Evolutionary conservation across 2,888 invertebrate species (phyloP).

Genomic region (Drosophila borealis): DNA sequence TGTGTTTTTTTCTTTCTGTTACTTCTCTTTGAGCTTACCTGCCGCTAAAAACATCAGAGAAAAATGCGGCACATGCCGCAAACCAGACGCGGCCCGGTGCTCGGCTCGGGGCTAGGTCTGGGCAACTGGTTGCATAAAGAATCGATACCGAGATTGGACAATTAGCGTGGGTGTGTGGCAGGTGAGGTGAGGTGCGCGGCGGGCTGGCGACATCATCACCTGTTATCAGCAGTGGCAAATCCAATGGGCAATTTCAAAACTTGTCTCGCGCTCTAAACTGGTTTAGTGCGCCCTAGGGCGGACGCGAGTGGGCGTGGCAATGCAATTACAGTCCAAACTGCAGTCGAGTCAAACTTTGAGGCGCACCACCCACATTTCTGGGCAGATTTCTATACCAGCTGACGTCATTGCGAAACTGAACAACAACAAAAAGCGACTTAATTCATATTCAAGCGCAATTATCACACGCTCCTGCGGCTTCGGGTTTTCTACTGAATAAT

Average conservation of each 20-base stretch:
- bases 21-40: conserved; percentile 51
- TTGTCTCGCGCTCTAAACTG: conserved; percentile 20
- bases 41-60: conserved; percentile 49
- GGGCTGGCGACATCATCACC: conserved; percentile 41
- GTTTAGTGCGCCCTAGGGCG: conserved; percentile 7
- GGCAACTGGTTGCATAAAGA: conserved; percentile 49
- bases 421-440: conserved; percentile 19
- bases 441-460: conserved; percentile 34
- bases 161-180: conserved; percentile 27
- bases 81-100: conserved; percentile 5
- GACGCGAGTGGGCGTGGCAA: conserved; percentile 1
- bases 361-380: conserved; percentile 41
- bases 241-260: conserved; percentile 43
- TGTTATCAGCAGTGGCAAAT: conserved; percentile 42
- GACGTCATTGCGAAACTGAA: conserved; percentile 22
- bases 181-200: not conserved
- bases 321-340: conserved; percentile 23
- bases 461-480: conserved; percentile 21
- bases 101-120: not conserved
- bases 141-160: conserved; percentile 42
- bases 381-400: not conserved
- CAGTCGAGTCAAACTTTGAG: conserved; percentile 9
- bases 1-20: conserved; percentile 20
- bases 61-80: conserved; percentile 53
- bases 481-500: conserved; percentile 36